phyloP scores from a whole-genome alignment of 1,140 invertebrate species.

The Neodiprion lecontei region DNA sequence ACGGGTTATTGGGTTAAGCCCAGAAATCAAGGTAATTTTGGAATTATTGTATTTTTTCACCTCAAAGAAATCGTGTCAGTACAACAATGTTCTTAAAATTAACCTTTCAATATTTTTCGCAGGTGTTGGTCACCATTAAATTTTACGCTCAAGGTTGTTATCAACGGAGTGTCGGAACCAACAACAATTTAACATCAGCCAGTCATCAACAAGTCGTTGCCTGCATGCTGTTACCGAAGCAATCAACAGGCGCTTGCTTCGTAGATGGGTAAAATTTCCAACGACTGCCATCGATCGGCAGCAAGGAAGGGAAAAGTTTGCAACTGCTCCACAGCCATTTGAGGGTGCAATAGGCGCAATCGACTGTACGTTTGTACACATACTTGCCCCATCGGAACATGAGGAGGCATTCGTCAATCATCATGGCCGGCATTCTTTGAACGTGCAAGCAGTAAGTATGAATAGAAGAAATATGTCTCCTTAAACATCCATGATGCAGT shows the following conservation, averaged over 20 bases:
- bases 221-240: background rate
- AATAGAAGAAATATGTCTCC: background rate
- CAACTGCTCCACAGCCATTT: background rate
- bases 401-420: slow-evolving; percentile 7
- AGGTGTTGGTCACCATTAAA: background rate
- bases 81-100: no score
- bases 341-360: slow-evolving; percentile 10
- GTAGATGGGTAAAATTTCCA: slow-evolving; percentile 6
- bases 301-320: slow-evolving; percentile 2
- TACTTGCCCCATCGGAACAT: background rate
- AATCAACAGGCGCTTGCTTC: background rate
- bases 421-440: background rate
- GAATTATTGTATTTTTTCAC: no score
- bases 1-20: no score
- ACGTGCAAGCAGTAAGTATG: background rate
- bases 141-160: background rate
- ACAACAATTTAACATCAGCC: background rate
- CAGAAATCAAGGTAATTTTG: no score
- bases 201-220: background rate
- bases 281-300: background rate
- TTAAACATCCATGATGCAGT: no score
- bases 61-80: no score
- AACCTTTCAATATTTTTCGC: background rate
- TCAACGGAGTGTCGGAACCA: background rate
- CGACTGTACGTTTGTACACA: background rate